These are phyloP conservation scores for Xyrichtys novacula DNA, from an alignment of 2,797 vertebrate genomes.

Conservation along the genomic window DNA sequence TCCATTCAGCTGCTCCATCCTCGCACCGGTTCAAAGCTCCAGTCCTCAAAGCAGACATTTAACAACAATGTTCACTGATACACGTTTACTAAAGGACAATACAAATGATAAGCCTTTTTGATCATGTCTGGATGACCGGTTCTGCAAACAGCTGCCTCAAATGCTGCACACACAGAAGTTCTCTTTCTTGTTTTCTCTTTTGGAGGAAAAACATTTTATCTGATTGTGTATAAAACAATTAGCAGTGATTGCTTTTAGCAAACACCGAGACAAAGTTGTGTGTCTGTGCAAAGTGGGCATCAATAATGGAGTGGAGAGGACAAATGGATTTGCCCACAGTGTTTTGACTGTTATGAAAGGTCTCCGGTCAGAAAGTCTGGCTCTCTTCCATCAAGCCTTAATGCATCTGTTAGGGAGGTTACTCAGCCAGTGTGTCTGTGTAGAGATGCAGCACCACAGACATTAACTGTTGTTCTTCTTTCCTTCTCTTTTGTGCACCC, in stretches of 20 bases:
- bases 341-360: conserved; percentile 35
- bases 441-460: neutral
- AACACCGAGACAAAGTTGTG: conserved; percentile 16
- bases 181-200: neutral
- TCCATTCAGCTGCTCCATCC: conserved; percentile 34
- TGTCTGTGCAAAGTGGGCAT: conserved; percentile 22
- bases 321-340: conserved; percentile 31
- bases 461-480: neutral
- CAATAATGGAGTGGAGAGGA: conserved; percentile 31
- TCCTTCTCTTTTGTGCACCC: neutral
- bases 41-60: conserved; percentile 35
- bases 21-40: conserved; percentile 27
- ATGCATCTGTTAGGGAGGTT: conserved; percentile 26
- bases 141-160: conserved; percentile 47
- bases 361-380: neutral
- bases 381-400: neutral
- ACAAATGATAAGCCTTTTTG: conserved; percentile 15
- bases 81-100: conserved; percentile 44
- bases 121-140: neutral
- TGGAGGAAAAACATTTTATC: conserved; percentile 5
- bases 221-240: conserved; percentile 36
- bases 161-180: neutral
- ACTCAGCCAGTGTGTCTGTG: neutral
- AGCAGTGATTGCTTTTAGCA: conserved; percentile 20
- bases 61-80: conserved; percentile 33